Percentiles rank a stretch among this genome's conserved stretches.
Evolutionary conservation across 2,113 vertebrate species (phyloP).

Genomic region (Cyrtonyx montezumae): DNA sequence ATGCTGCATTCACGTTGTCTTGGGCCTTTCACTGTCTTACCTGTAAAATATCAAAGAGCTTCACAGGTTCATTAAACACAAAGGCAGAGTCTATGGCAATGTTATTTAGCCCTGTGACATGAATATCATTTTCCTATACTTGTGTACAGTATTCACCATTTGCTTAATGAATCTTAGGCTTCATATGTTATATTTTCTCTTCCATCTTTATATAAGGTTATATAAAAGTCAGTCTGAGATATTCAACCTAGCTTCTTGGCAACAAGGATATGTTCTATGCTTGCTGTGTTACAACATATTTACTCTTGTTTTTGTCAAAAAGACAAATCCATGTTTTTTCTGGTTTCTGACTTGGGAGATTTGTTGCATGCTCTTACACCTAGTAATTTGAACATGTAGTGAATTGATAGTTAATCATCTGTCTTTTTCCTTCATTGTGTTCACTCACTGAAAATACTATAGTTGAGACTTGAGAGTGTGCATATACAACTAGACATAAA

Average conservation of each 20-base stretch:
- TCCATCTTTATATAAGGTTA: not conserved
- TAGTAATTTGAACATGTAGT: not conserved
- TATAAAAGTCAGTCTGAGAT: not conserved
- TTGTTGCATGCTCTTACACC: not conserved
- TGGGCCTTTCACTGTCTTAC: not conserved
- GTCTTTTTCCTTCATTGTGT: not conserved
- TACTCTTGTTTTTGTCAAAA: not conserved
- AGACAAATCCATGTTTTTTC: not conserved
- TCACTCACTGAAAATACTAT: not conserved
- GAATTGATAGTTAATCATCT: not conserved
- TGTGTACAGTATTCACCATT: not conserved
- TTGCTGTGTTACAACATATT: not conserved
- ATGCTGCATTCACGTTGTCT: not conserved
- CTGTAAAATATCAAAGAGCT: not conserved
- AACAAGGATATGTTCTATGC: not conserved
- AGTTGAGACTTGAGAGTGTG: not conserved
- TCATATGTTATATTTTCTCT: not conserved
- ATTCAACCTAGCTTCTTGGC: not conserved
- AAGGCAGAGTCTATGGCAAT: not conserved
- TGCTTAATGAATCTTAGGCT: not conserved
- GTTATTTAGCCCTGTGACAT: not conserved
- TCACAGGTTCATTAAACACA: not conserved
- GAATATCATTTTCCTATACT: not conserved
- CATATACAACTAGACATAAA: fast-evolving
- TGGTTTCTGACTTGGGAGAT: fast-evolving